Base-by-base conservation (phyloP, 2,797 vertebrate species). In the Todus mexicanus region DNA sequence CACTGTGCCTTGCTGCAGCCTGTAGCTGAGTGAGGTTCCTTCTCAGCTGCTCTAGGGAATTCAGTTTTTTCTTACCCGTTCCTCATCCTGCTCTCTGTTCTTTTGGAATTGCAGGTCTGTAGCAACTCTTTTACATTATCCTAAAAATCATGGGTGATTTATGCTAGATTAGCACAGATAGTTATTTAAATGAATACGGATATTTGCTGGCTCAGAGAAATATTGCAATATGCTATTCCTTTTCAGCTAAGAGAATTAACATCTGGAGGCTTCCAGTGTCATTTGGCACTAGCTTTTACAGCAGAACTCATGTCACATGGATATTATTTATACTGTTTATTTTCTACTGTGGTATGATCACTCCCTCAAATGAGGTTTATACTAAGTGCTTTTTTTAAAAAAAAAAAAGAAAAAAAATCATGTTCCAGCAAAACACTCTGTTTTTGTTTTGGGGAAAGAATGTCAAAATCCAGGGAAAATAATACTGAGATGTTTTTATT, bases 321-420 rank as follows among this genome's bases (percentile, higher is more conserved):
- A 89, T 57, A 80, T 91, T 87, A 87, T 90, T 94, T 84, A 82
- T 95, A 66, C 48, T 93, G 86, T 89, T 92, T 84, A 56, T 94
- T 94, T 92, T 88, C 84, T 79, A 33, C 84, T 76, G 68, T 82
- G 90, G 31, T 73, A 13, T 42, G 88, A 93, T 70, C 43, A 45
- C 48, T 93, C 68, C 53, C 74, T 86, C 88, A 94, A 92, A 93
- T 76, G 63, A 94, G 48, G 63, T 12, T 92, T 65, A 61, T 20
- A 47, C 27, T 29, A 45, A 92, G 63, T 66, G 66, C 12, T 80
- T 76, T 83, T 61, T 63, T 54, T 10, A 15, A 45, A 15, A 45
- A n/a, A n/a, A n/a, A n/a, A 53, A 77, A 60, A 21, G n/a, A n/a
- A n/a, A n/a, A n/a, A 53, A 77, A 60, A 21, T 37, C 23, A 19